Percentiles rank a stretch among this genome's conserved stretches.
Evolutionary conservation across 2,888 invertebrate genomes (phyloP).

Genomic region (Eurytoma californica): DNA sequence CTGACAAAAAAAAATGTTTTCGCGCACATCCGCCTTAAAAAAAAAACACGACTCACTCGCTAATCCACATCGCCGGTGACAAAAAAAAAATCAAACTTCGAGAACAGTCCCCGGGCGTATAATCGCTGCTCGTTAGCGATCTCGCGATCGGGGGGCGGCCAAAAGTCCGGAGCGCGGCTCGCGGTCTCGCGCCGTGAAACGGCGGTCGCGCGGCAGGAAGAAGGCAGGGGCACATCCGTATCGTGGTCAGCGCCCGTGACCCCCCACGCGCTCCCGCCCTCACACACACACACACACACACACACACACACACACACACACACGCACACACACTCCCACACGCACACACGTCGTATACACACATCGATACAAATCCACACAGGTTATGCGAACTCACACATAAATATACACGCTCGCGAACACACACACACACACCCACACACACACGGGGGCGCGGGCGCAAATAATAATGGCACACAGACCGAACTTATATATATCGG

Average conservation of each 20-base stretch:
- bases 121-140: conserved; percentile 34
- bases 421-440: no score
- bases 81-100: conserved; percentile 2
- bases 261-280: conserved; percentile 63
- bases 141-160: not conserved
- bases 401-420: no score
- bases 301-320: not conserved
- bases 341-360: not conserved
- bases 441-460: no score
- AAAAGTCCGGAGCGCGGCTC: conserved; percentile 8
- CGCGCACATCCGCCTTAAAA: not conserved
- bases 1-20: not conserved
- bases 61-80: not conserved
- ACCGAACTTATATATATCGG: not conserved
- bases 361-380: not conserved
- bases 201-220: conserved; percentile 66
- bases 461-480: no score
- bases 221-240: conserved; percentile 76
- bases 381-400: no score
- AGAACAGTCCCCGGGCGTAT: not conserved
- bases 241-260: conserved; percentile 74
- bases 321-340: not conserved
- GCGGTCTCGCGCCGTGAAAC: not conserved
- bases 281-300: conserved; percentile 8
- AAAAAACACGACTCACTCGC: not conserved